Conservation (phyloP, 1,140 invertebrate genomes). For the Neelides sp. region DNA sequence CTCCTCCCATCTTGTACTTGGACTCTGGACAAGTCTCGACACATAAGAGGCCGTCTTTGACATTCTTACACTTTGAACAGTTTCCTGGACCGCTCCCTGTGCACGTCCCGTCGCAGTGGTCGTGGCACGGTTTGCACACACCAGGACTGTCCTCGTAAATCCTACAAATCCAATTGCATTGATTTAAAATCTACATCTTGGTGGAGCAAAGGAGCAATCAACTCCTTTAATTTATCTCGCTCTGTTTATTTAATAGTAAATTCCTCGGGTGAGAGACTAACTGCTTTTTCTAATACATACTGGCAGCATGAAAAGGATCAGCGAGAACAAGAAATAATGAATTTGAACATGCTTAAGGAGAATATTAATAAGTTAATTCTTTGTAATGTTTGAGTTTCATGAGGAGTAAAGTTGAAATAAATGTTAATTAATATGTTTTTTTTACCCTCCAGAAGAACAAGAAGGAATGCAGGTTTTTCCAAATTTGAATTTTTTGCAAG, state of each 20-base stretch:
- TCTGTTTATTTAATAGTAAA: not conserved
- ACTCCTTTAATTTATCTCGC: not conserved
- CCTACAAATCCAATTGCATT: too few relatives aligned
- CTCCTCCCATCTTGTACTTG: conserved; percentile 60
- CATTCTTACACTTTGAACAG: conserved; percentile 72
- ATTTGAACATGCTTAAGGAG: too few relatives aligned
- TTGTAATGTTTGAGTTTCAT: too few relatives aligned
- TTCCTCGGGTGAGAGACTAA: too few relatives aligned
- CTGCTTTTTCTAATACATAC: too few relatives aligned
- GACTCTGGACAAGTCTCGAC: conserved; percentile 65
- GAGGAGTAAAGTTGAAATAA: too few relatives aligned
- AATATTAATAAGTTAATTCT: too few relatives aligned
- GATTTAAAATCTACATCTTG: too few relatives aligned
- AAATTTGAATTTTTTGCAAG: conserved; percentile 68
- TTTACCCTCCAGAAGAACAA: too few relatives aligned
- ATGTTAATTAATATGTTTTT: too few relatives aligned
- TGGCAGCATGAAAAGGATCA: too few relatives aligned
- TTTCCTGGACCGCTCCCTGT: conserved; percentile 68
- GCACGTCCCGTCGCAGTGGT: conserved; percentile 72
- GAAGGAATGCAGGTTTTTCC: conserved; percentile 66
- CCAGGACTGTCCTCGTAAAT: conserved; percentile 65
- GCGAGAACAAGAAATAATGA: too few relatives aligned
- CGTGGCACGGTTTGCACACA: conserved; percentile 71
- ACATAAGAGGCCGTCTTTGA: conserved; percentile 77
- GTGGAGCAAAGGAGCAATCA: not conserved